Evolutionary conservation across 2,888 invertebrate genomes (phyloP), one percentile per base, ranked within the genome.

Genomic region (Plebejus anna): DNA sequence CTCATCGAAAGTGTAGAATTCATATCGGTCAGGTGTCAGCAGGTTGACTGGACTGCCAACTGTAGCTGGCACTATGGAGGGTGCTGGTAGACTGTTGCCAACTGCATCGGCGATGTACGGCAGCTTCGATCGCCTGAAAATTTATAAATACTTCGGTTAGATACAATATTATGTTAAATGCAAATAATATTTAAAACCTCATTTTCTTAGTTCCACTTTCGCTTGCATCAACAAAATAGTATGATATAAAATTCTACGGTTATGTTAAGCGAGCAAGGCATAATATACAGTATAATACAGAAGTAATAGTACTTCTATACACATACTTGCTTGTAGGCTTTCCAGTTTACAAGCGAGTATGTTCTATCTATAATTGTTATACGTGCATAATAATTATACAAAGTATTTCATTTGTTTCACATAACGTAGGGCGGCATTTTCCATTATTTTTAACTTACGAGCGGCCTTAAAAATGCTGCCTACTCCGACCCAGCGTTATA

Each of bases 1-100:
- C 83, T 97, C 97, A 83, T 97, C 97, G 83, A 97, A 97, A 0
- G 97, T 97, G 86, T 97, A 97, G 87, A 97, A 98, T 85, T 97
- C 97, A 87, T 97, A 97, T 84, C 96, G 95, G 85, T 97, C 97
- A 1, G 97, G 98, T 80, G 96, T 96, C 6, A 97, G 89, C 0
- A 98, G 92, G 82, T 96, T 96, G 0, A 97, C 97, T 0, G 97
- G 97, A 79, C 97, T 97, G n/a, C 96, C 96, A 2, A 96, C 94
- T 79, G 96, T 95, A 6, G 95, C 91, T 70, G 95, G 95, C 71
- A 89, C 89, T 79, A 87, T 92, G 73, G 94, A 93, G 73, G 96
- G 96, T 83, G 95, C 96, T n/a, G 95, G 94, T 75, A 96, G 88
- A 38, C 96, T 95, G 81, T 95, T 96, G 0, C 96, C 96, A 3